Evolutionary conservation across 2,888 invertebrate species (phyloP), one percentile per base, ranked within the genome.

Genomic region (Parnassius orleans): DNA sequence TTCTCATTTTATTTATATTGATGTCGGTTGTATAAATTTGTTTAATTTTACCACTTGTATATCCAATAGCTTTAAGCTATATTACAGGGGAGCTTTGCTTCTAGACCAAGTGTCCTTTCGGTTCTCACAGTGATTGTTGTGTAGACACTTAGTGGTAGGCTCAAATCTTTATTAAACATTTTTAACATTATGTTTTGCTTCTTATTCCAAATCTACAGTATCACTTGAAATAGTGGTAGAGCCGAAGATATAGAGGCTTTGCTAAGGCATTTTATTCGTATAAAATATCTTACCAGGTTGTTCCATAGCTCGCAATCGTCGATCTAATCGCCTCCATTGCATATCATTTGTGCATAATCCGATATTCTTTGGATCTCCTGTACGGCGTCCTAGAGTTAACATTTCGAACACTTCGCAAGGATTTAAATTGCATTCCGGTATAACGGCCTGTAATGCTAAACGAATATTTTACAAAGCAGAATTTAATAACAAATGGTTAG

Each of bases 261-360:
- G 33, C 33, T 5, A 33, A 5, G 33, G 33, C 33, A 33, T 33
- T 33, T 33, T 33, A 33, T 33, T 33, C 5, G 46, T 46, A 53
- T 52, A 41, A 56, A 24, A 44, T 15, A 10, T 60, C 76, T 78
- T 80, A 95, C 95, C 93, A 71, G 95, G 92, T 78, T 95, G 95
- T 81, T 95, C 95, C 63, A 95, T 92, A 9, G 95, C 94, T 64
- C 94, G 84, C 24, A 95, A 80, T 64, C 95, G 82, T 51, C 95
- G 88, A 67, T 95, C 95, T 54, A 95, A 79, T 68, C 92, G 92
- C 53, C 91, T 78, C 81, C 93, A 86, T 63, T 91, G 88, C 2
- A 86, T 72, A 62, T 92, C 89, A 60, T 78, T 75, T 14, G 80
- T 74, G 65, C 92, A 92, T 1, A 77, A 77, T 11, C 77, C 75